phyloP scores from a whole-genome alignment of 2,113 vertebrate species.

The Bolborhynchus lineola region DNA sequence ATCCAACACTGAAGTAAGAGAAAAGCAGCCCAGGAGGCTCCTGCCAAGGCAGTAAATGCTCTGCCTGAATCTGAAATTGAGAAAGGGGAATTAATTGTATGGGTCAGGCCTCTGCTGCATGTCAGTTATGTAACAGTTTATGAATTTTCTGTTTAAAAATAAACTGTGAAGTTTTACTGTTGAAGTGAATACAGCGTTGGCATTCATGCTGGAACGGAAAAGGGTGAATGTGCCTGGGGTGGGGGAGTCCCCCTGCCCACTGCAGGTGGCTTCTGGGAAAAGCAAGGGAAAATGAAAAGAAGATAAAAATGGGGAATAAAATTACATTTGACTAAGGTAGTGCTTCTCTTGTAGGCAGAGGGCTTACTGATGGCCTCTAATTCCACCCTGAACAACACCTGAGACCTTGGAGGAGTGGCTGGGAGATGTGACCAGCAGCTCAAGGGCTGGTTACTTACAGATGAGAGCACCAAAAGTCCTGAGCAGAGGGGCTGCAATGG shows the following conservation, averaged over 20 bases:
- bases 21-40: background rate
- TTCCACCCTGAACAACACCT: background rate
- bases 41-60: background rate
- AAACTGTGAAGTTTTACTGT: background rate
- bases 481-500: background rate
- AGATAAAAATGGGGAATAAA: background rate
- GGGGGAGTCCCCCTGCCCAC: background rate
- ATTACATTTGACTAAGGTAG: background rate
- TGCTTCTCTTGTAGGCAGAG: background rate
- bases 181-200: background rate
- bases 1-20: background rate
- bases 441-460: background rate
- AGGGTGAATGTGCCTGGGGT: background rate
- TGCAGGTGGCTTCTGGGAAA: background rate
- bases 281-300: background rate
- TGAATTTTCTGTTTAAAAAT: constrained; percentile 37
- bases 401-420: background rate
- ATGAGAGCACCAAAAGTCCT: background rate
- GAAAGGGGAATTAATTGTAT: background rate
- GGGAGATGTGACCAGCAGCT: background rate
- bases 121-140: constrained; percentile 9
- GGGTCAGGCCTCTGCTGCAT: background rate
- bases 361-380: background rate
- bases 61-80: background rate
- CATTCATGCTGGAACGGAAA: background rate